A percentile compares a stretch with the other conserved stretches of the same genome.
These are phyloP conservation scores for Heterotis niloticus DNA, from an alignment of 2,113 vertebrate species.

Conservation along the genomic window DNA sequence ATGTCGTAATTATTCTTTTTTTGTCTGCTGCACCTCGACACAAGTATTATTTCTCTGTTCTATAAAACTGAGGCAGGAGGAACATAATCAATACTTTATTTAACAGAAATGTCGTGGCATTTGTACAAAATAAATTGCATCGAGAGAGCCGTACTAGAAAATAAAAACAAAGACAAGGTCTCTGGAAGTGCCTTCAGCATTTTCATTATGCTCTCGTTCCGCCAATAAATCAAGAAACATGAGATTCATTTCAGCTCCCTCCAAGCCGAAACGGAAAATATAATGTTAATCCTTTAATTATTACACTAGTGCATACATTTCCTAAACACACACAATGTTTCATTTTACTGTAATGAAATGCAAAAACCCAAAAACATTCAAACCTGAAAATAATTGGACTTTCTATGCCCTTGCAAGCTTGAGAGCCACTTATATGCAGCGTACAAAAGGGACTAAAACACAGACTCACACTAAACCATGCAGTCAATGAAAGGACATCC, in stretches of 20 bases:
- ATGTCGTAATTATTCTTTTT: background rate
- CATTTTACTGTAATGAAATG: no score
- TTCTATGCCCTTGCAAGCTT: no score
- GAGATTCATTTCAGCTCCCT: background rate
- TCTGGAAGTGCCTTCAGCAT: constrained; percentile 20
- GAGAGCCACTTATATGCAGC: no score
- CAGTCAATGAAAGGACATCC: no score
- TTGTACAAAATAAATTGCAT: constrained; percentile 43
- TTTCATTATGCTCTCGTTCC: constrained; percentile 22
- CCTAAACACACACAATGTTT: no score
- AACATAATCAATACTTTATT: constrained; percentile 39
- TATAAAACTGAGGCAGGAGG: background rate
- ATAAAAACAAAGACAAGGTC: background rate
- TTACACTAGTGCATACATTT: no score
- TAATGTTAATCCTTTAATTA: no score
- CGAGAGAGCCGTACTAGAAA: constrained; percentile 10
- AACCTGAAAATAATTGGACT: no score
- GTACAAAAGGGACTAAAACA: no score
- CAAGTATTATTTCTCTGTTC: background rate
- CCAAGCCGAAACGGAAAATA: no score
- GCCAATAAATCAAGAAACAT: constrained; percentile 7
- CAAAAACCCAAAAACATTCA: no score
- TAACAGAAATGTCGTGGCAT: constrained; percentile 48
- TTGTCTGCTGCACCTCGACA: background rate
- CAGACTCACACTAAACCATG: no score